phyloP scores from a whole-genome alignment of 2,888 invertebrate genomes.

The Drosophila macrothrix region DNA sequence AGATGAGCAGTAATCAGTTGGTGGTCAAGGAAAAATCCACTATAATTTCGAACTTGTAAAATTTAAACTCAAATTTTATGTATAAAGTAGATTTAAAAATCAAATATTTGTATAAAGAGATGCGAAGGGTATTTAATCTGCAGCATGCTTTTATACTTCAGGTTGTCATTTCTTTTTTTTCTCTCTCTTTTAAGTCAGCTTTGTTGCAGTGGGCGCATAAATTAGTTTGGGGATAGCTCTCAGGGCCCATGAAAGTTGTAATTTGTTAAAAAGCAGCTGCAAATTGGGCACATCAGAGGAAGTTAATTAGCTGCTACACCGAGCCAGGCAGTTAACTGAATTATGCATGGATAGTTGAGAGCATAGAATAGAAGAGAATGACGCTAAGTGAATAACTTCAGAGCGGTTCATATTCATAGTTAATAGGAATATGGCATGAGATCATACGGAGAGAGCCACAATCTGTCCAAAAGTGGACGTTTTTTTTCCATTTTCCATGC shows the following conservation, averaged over 20 bases:
- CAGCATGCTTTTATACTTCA: neutral
- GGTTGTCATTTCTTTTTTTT: neutral
- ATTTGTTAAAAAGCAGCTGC: constrained; percentile 56
- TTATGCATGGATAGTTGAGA: constrained; percentile 47
- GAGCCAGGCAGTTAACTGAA: constrained; percentile 41
- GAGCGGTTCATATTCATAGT: constrained; percentile 13
- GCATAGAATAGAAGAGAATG: constrained; percentile 11
- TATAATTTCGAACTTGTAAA: neutral
- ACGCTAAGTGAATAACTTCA: constrained; percentile 36
- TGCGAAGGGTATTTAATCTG: constrained; percentile 24
- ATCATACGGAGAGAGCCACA: neutral
- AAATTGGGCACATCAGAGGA: constrained; percentile 61
- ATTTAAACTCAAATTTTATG: neutral
- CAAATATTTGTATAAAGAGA: neutral
- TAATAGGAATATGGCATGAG: constrained; percentile 29
- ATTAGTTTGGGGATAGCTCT: constrained; percentile 57
- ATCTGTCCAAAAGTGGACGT: neutral
- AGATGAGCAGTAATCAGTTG: neutral
- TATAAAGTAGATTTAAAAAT: neutral
- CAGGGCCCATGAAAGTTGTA: constrained; percentile 43
- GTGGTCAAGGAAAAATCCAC: neutral
- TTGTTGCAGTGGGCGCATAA: constrained; percentile 66
- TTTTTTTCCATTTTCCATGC: neutral
- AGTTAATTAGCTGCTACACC: constrained; percentile 51
- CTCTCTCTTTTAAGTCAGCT: constrained; percentile 17